Conservation (phyloP, 2,113 vertebrate genomes). For the Rhipidura dahli region DNA sequence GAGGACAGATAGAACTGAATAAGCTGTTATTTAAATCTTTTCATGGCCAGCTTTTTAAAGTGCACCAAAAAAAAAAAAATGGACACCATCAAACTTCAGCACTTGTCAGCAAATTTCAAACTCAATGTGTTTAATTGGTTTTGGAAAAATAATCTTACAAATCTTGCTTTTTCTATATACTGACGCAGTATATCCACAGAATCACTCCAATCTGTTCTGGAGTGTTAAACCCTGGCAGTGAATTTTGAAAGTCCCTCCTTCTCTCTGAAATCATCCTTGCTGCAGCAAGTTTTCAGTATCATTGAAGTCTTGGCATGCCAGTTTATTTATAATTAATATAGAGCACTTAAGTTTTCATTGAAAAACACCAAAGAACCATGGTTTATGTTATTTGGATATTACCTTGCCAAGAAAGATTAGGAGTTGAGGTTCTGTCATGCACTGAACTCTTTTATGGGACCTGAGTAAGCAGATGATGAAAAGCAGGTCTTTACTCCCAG, state of each 20-base stretch:
- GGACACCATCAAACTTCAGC: background rate
- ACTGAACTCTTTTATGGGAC: background rate
- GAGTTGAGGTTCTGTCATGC: background rate
- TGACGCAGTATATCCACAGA: background rate
- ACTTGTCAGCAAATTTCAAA: constrained; percentile 1
- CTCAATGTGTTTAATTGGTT: background rate
- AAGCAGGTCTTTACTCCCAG: constrained; percentile 9
- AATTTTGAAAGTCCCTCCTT: background rate
- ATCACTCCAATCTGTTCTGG: background rate
- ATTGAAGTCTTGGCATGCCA: background rate
- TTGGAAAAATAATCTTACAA: background rate
- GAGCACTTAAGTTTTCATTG: background rate
- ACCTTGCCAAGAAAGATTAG: background rate
- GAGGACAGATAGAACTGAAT: background rate
- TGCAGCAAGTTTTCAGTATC: background rate
- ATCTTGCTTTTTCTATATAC: background rate
- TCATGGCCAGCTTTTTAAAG: background rate
- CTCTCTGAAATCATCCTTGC: background rate
- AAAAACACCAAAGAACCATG: background rate
- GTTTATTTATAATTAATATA: constrained; percentile 38
- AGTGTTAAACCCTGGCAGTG: background rate
- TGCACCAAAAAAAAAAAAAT: background rate
- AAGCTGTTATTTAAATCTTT: background rate
- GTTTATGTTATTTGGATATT: background rate
- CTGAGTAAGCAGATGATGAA: constrained; percentile 20